Percentiles rank a stretch among this genome's conserved stretches.
Conservation (phyloP, 2,888 invertebrate genomes). For the Phalera bucephala region DNA sequence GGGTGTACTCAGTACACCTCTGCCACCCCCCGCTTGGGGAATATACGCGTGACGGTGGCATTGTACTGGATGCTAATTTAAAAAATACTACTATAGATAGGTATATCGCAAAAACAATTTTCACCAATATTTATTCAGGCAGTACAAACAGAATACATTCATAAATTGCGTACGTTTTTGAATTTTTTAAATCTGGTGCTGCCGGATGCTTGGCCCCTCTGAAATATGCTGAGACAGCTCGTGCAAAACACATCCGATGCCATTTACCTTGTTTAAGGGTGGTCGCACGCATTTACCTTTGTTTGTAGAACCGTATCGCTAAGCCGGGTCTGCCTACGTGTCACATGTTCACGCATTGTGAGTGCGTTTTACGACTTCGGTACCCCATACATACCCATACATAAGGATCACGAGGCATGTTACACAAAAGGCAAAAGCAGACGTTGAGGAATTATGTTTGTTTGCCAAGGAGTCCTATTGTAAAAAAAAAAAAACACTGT, state of each 20-base stretch:
- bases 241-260: slow-evolving; percentile 53
- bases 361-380: background rate
- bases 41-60: too few relatives aligned
- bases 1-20: too few relatives aligned
- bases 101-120: slow-evolving; percentile 16
- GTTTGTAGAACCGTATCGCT: slow-evolving; percentile 26
- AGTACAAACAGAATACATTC: slow-evolving; percentile 42
- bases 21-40: too few relatives aligned
- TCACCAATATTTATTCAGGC: slow-evolving; percentile 21
- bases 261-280: slow-evolving; percentile 48
- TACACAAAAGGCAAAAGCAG: too few relatives aligned
- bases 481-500: too few relatives aligned
- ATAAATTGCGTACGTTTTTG: slow-evolving; percentile 47
- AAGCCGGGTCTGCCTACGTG: slow-evolving; percentile 10
- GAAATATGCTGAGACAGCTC: slow-evolving; percentile 55
- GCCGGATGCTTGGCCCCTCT: slow-evolving; percentile 20
- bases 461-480: too few relatives aligned
- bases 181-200: slow-evolving; percentile 31
- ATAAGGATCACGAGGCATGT: too few relatives aligned
- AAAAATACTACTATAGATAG: too few relatives aligned
- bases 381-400: too few relatives aligned
- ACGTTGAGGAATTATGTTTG: too few relatives aligned
- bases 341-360: background rate
- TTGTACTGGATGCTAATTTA: too few relatives aligned
- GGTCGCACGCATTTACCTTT: slow-evolving; percentile 35